phyloP scores from a whole-genome alignment of 2,888 invertebrate species.

The Creontiades dilutus region DNA sequence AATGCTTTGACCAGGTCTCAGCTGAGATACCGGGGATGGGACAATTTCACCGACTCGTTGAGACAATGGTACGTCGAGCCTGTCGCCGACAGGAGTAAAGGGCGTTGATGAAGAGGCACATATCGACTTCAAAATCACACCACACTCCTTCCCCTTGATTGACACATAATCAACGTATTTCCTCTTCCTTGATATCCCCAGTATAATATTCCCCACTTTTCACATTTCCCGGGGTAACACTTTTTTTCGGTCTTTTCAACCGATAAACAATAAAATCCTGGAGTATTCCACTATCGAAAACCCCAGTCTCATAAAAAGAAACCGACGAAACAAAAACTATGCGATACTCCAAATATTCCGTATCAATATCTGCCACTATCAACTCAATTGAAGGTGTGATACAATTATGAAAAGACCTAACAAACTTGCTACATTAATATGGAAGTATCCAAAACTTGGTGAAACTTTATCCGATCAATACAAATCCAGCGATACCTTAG shows the following conservation, averaged over 20 bases:
- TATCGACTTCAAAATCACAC: conserved; percentile 13
- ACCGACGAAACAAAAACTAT: no score
- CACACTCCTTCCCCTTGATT: conserved; percentile 13
- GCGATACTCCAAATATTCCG: no score
- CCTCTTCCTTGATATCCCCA: conserved; percentile 4
- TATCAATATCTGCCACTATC: no score
- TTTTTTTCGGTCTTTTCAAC: not conserved
- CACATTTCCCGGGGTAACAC: not conserved
- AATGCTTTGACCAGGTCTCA: conserved; percentile 1
- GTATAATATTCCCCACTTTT: not conserved
- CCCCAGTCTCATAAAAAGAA: no score
- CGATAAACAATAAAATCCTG: no score
- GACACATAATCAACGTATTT: conserved; percentile 36
- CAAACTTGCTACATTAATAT: no score
- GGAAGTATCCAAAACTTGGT: no score
- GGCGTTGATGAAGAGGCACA: conserved; percentile 44
- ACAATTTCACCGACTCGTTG: not conserved
- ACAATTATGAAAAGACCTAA: no score
- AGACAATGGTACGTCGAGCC: conserved; percentile 36
- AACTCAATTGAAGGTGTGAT: no score
- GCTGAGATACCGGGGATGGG: not conserved
- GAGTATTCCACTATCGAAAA: no score
- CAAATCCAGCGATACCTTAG: no score
- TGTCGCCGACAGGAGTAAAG: conserved; percentile 22
- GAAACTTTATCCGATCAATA: no score